Evolutionary conservation across 2,113 vertebrate genomes (phyloP).

Genomic region (Morphnarchus princeps): DNA sequence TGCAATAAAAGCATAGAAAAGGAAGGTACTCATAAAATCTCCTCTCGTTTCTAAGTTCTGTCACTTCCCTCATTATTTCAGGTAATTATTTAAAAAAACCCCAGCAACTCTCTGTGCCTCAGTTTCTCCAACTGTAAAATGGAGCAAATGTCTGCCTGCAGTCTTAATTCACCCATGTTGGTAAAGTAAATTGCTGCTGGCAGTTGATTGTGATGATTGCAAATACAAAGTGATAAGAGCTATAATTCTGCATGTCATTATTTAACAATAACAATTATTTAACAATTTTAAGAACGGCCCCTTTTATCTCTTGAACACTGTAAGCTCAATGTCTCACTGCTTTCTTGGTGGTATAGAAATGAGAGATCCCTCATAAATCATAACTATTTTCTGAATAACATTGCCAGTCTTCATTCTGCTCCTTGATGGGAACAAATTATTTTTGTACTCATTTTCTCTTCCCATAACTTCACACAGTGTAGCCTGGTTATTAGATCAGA

Average conservation of each 20-base stretch:
- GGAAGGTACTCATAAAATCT: background rate
- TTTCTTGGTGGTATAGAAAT: background rate
- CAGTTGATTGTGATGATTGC: background rate
- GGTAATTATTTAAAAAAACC: background rate
- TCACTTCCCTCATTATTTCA: background rate
- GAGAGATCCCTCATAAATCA: background rate
- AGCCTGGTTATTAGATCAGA: background rate
- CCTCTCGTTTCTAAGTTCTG: background rate
- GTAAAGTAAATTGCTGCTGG: background rate
- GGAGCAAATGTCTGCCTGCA: background rate
- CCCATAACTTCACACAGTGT: background rate
- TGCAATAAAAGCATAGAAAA: background rate
- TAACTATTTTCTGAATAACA: background rate
- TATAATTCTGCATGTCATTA: background rate
- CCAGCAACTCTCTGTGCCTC: background rate
- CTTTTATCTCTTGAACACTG: background rate
- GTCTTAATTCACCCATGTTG: background rate
- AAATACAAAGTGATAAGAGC: background rate
- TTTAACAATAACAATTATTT: background rate
- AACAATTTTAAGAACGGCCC: background rate
- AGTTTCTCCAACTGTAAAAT: background rate
- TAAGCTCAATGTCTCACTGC: background rate
- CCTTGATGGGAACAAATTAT: background rate
- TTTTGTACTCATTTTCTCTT: background rate
- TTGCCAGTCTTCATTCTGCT: background rate